Base-by-base conservation (phyloP, 2,888 invertebrate species). In the Idaea straminata region DNA sequence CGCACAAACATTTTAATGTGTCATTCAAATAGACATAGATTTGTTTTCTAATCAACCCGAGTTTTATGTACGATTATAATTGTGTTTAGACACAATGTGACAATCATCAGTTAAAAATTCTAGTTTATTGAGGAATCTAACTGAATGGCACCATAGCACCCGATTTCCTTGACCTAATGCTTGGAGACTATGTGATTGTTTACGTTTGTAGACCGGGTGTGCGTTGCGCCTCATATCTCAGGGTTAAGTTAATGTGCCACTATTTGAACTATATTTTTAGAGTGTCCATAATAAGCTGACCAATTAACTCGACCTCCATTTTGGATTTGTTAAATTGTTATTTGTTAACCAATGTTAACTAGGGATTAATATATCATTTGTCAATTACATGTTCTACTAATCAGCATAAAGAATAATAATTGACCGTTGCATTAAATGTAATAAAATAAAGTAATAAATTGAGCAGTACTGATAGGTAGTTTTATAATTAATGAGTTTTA, bases 121-220 rank as follows among this genome's bases (percentile, higher is more conserved):
- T 25, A 10, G 0, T 47, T 10, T 47, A 47, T 47, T 47, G 13
- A 47, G 47, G 47, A 47, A 47, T 47, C 47, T 47, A 74, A 74
- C 76, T 74, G 66, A 73, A 72, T 70, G 65, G 78, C 79, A 81
- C 81, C 83, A 83, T 86, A 79, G 77, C 77, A 87, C 84, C 75
- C 66, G 87, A 83, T 83, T 80, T 81, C 90, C 90, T 90, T 91
- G 90, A 88, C 88, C 86, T 74, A 82, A 79, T 79, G 82, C 74
- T 81, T 72, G 68, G 70, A 77, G 82, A 83, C 79, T 69, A 67
- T 73, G 71, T 77, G 80, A 86, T 84, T 87, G 84, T 86, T 84
- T 80, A 74, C 79, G 78, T 83, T 83, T 81, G 80, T 77, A 71
- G 77, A 78, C 75, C 79, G 75, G 75, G 75, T 81, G 74, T 74